phyloP scores from a whole-genome alignment of 2,888 invertebrate genomes.

The Vannuccia rotundouncinata region DNA sequence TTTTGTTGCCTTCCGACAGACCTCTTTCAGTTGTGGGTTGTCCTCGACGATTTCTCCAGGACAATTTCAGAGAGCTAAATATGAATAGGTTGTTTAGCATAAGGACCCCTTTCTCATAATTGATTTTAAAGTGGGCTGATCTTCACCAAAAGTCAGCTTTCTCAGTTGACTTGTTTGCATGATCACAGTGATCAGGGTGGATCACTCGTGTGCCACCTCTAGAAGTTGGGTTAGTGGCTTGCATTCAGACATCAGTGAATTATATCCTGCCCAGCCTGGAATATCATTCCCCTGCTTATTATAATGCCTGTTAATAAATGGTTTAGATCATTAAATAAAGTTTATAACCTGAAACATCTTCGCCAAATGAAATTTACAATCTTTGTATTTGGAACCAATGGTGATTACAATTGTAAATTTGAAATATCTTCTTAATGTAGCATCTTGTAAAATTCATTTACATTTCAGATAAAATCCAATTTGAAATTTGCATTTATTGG shows the following conservation, averaged over 20 bases:
- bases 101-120: conserved; percentile 40
- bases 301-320: too few relatives aligned
- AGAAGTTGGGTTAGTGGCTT: conserved; percentile 30
- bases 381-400: too few relatives aligned
- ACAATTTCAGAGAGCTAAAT: conserved; percentile 35
- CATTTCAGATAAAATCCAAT: too few relatives aligned
- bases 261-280: conserved; percentile 39
- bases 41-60: conserved; percentile 39
- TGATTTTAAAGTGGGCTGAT: conserved; percentile 37
- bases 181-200: conserved; percentile 37
- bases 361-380: too few relatives aligned
- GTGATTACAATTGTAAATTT: too few relatives aligned
- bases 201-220: conserved; percentile 37
- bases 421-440: too few relatives aligned
- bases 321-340: too few relatives aligned
- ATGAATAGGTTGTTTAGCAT: conserved; percentile 38
- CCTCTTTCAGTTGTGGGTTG: conserved; percentile 36
- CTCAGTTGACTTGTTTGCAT: conserved; percentile 28
- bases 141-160: conserved; percentile 36
- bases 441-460: too few relatives aligned
- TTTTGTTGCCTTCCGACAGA: not conserved
- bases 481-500: too few relatives aligned
- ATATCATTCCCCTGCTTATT: too few relatives aligned
- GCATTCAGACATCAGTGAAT: conserved; percentile 39
- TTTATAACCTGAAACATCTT: too few relatives aligned